Evolutionary conservation across 2,888 invertebrate genomes (phyloP), one percentile per base, ranked within the genome.

Genomic region (Heliconius erato): DNA sequence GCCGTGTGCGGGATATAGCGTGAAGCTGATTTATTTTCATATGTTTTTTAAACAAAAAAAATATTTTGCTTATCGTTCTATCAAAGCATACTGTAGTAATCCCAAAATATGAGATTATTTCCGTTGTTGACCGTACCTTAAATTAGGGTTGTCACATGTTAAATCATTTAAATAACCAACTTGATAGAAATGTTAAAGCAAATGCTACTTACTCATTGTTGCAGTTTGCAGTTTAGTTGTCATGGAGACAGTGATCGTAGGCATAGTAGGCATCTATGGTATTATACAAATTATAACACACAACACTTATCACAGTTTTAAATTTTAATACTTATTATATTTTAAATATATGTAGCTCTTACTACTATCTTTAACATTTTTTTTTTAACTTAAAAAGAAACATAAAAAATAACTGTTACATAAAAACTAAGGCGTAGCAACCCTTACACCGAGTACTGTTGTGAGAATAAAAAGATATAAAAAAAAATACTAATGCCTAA

Each of bases 381-480:
- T n/a, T n/a, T n/a, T 65, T 14, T 14, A 67, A 40, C 11, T 49
- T 49, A 49, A 69, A 69, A 40, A 11, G 32, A 23, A 69, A 9
- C 12, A 12, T 35, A 40, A 1, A 23, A 69, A 11, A 35, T 23
- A 9, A 4, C n/a, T 12, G 35, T 11, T 14, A 71, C 4, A 69
- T 12, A 26, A 71, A 71, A n/a, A 12, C n/a, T 26, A 71, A 12
- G 14, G 14, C 40, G 71, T 71, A 44, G 71, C 71, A 71, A n/a
- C 71, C 71, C 71, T 71, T 71, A 71, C 40, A 40, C 11, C n/a
- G 14, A 44, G 35, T 40, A 71, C 40, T 44, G n/a, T n/a, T n/a
- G 71, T n/a, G 11, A 72, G 44, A 71, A 71, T 71, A 71, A 71
- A 44, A 59, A 74, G 49, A 32, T 23, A 19, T 28, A 9, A 74